phyloP scores from a whole-genome alignment of 2,888 invertebrate species.

The Malthinus flaveolus region DNA sequence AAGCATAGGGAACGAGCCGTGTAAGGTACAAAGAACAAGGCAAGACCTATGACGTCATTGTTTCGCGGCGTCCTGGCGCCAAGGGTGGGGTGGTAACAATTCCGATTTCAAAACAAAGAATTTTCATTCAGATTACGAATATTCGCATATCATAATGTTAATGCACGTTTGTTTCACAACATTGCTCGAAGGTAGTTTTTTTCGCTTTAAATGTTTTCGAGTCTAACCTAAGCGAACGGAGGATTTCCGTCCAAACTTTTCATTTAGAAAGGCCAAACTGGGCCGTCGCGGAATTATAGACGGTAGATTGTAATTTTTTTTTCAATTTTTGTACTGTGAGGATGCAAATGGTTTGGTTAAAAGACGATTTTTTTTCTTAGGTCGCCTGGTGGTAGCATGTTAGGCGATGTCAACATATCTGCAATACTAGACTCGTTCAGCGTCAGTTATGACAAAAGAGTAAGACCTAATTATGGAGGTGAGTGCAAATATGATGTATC shows the following conservation, averaged over 20 bases:
- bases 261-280: no score
- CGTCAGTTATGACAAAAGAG: slow-evolving; percentile 98
- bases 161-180: no score
- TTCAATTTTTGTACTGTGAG: no score
- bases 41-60: slow-evolving; percentile 37
- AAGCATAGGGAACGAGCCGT: slow-evolving; percentile 26
- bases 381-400: slow-evolving; percentile 79
- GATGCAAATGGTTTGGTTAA: background rate
- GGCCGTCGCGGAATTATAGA: no score
- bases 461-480: slow-evolving; percentile 99
- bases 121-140: slow-evolving; percentile 18
- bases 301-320: no score
- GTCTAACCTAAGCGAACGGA: no score
- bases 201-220: no score
- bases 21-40: slow-evolving; percentile 36
- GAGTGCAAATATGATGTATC: slow-evolving; percentile 53
- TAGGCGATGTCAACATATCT: slow-evolving; percentile 93
- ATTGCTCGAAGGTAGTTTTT: no score
- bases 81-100: slow-evolving; percentile 36
- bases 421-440: slow-evolving; percentile 94
- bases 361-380: slow-evolving; percentile 50
- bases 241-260: no score
- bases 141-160: no score
- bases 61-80: slow-evolving; percentile 40
- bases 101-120: slow-evolving; percentile 41